Percentiles rank a stretch among this genome's conserved stretches.
Evolutionary conservation across 2,113 vertebrate species (phyloP).

Genomic region (Alligator mississippiensis): DNA sequence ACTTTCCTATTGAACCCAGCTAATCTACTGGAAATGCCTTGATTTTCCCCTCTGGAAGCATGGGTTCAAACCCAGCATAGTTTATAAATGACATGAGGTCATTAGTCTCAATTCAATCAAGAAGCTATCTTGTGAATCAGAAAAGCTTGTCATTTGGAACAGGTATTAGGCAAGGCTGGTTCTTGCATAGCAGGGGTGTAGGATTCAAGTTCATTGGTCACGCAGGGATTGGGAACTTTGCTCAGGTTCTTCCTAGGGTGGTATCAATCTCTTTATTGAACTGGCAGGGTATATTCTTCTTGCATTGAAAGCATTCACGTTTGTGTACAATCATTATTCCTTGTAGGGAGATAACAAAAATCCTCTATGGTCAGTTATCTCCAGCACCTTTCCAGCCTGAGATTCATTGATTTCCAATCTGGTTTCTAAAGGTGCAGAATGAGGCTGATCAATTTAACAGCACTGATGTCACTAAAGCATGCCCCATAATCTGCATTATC

Average conservation of each 20-base stretch:
- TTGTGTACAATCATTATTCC: constrained; percentile 42
- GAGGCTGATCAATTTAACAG: constrained; percentile 61
- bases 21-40: constrained; percentile 47
- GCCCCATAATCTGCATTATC: constrained; percentile 64
- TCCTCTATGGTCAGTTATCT: constrained; percentile 61
- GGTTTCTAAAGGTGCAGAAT: constrained; percentile 37
- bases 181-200: not conserved
- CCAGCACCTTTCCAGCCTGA: constrained; percentile 37
- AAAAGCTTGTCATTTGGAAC: constrained; percentile 32
- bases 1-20: constrained; percentile 48
- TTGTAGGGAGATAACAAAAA: constrained; percentile 61
- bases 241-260: not conserved
- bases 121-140: constrained; percentile 44
- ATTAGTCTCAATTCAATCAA: constrained; percentile 55
- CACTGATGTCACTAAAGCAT: constrained; percentile 38
- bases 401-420: constrained; percentile 70
- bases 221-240: not conserved
- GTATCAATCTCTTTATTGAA: constrained; percentile 1
- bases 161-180: constrained; percentile 41
- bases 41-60: constrained; percentile 53
- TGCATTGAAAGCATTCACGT: constrained; percentile 36
- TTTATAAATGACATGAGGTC: constrained; percentile 48
- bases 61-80: constrained; percentile 29
- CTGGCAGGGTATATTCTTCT: constrained; percentile 4
- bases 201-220: not conserved